Base-by-base conservation (phyloP, 1,140 invertebrate genomes). In the Drosophila pectinifera region DNA sequence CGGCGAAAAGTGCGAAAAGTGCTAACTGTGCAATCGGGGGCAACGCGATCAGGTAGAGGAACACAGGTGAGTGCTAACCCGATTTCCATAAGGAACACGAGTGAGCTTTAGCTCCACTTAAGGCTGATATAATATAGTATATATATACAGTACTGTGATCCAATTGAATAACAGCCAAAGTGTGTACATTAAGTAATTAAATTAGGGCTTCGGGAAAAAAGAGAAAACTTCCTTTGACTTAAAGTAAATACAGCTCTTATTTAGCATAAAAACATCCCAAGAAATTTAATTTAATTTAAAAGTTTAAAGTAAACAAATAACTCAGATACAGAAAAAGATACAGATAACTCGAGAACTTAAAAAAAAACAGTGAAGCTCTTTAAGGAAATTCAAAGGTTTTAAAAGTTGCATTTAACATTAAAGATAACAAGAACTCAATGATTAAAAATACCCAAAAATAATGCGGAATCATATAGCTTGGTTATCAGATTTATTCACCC, bases 31-130 rank as follows among this genome's bases (percentile, higher is more conserved):
- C 67, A 46, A 20, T 56, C 31, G 36, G 16, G 14, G 51, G 64
- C 65, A 69, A 70, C 49, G 36, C 45, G 67, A 69, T 68, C 67
- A 53, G 63, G 10, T 45, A 41, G 26, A 38, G 62, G 38, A 41
- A 68, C 26, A 18, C 61, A 69, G 67, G 67, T 69, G 64, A 70
- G 63, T 31, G 53, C 28, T 41, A 31, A 10, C 4, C 18, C 18
- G 26, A 31, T 31, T 31, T 31, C 28, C 28, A 8, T 7, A 10
- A 31, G 28, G 28, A 31, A 31, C 28, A 11, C 28, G 28, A 31
- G 28, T 7, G 7, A 28, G 28, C 28, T 8, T 3, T 7, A 28
- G 28, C 28, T 28, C 10, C 3, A 2, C 28, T 28, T 28, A 8
- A 8, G 26, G 26, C 26, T 7, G n/a, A n/a, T n/a, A n/a, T n/a